Base-by-base conservation (phyloP, 2,888 invertebrate genomes). In the Stomorhina lunata region DNA sequence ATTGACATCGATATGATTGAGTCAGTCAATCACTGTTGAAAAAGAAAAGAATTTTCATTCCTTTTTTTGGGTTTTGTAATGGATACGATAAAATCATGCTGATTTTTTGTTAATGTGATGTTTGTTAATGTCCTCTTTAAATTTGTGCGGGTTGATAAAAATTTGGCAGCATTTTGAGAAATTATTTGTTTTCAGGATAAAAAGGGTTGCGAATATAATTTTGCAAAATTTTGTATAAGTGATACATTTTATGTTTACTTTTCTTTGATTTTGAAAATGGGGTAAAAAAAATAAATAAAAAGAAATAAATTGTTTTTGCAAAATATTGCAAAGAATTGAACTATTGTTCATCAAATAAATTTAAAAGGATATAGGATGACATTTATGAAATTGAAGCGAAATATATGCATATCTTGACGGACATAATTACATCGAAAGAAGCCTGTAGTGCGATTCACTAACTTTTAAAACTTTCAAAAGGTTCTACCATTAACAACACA, bases 1-100 rank as follows among this genome's bases (percentile, higher is more conserved):
- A 80, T 72, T 84, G 86, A 73, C 82, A 88, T 87, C 85, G 86
- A 88, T 88, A 86, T 84, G 84, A 22, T 59, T 48, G 4, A 9
- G 32, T 32, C 10, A 87, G 86, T 84, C 86, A 88, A 87, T 87
- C 85, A 85, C 84, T 83, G 77, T 83, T 86, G 85, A 84, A 85
- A 84, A 80, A 15, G 10, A 45, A 45, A 63, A 45, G 17, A 40
- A 10, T 12, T 37, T 37, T 59, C n/a, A 40, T 25, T 22, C 7
- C 17, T 37, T 59, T 59, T 37, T n/a, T 9, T 9, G 22, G 17
- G 29, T 43, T 27, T 27, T 61, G 5, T 1, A 27, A 43, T 10
- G 22, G 27, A 22, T 48, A 34, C 45, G 15, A n/a, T 17, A 34
- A 59, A 71, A 45, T 22, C 15, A 12, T 27, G 17, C 4, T 61